phyloP scores from a whole-genome alignment of 2,113 vertebrate genomes.

The Onychorhynchus coronatus region DNA sequence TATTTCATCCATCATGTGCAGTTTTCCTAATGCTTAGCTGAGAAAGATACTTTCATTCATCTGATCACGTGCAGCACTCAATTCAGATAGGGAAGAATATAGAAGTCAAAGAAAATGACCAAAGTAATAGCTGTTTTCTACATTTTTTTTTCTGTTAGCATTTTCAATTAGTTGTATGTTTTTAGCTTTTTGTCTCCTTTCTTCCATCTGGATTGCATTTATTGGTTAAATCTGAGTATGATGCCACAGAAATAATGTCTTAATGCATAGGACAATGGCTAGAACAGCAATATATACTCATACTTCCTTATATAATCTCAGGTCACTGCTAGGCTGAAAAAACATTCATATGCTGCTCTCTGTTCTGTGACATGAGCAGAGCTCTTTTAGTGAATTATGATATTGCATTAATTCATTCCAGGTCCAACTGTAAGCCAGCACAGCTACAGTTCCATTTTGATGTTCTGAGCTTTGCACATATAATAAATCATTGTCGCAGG shows the following conservation, averaged over 20 bases:
- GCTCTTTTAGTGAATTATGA: constrained; percentile 3
- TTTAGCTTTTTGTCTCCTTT: neutral
- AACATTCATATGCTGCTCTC: neutral
- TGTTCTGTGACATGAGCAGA: neutral
- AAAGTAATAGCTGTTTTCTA: neutral
- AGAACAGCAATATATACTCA: neutral
- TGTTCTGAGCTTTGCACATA: neutral
- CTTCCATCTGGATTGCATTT: neutral
- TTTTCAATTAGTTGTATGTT: neutral
- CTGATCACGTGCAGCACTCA: neutral
- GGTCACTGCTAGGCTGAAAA: neutral
- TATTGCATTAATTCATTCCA: constrained; percentile 13
- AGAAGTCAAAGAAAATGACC: neutral
- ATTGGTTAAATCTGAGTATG: neutral
- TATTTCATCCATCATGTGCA: neutral
- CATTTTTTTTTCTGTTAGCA: neutral
- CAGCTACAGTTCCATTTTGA: constrained; percentile 7
- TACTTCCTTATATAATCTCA: neutral
- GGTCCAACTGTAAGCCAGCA: constrained; percentile 11
- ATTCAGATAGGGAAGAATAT: neutral
- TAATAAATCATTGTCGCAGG: constrained; percentile 29
- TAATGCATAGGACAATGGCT: neutral
- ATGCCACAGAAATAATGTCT: neutral
- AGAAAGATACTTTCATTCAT: neutral
- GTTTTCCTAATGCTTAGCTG: neutral